Base-by-base conservation (phyloP, 1,140 invertebrate species). In the Nasonia giraulti region DNA sequence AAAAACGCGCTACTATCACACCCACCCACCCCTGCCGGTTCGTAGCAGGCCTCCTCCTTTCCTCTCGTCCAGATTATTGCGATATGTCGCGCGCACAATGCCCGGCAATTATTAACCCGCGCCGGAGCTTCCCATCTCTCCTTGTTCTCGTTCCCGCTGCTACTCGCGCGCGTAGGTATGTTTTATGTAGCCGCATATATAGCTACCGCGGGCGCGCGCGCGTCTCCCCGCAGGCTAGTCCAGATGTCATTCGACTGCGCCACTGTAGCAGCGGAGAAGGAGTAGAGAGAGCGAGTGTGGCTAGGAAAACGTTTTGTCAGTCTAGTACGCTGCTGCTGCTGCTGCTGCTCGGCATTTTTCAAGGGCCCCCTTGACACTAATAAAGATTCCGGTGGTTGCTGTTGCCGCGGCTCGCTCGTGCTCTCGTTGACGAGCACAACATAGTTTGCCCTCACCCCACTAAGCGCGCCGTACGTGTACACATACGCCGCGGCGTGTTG, bases 51-150 rank as follows among this genome's bases (percentile, higher is more conserved):
- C 27, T 27, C 27, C 27, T 27, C 27, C 27, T 27, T 27, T 27
- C 27, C 27, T 27, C 27, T 27, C 87, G 86, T 89, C 84, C 86
- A 90, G 89, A 89, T 90, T 89, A 89, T 89, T 88, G 86, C 88
- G 88, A 90, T 90, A 89, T 88, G 86, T 90, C 87, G 86, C 87
- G 82, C 80, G 86, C 87, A 89, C 89, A 90, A 89, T 89, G 87
- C 87, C 87, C 85, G 86, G 87, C 88, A 90, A 89, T 90, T 89
- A 90, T 90, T 90, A 90, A 89, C 87, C 89, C 88, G 88, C 87
- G 82, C 87, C 76, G 88, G 87, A 74, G 81, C 76, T 82, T 77
- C 74, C 68, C 31, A 40, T 80, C 27, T 69, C 31, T 68, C 40
- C 11, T 37, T 23, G 10, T n/a, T 10, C 74, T 20, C 37, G 73